Evolutionary conservation across 2,797 vertebrate genomes (phyloP).

Genomic region (Halcyon chelicuti): DNA sequence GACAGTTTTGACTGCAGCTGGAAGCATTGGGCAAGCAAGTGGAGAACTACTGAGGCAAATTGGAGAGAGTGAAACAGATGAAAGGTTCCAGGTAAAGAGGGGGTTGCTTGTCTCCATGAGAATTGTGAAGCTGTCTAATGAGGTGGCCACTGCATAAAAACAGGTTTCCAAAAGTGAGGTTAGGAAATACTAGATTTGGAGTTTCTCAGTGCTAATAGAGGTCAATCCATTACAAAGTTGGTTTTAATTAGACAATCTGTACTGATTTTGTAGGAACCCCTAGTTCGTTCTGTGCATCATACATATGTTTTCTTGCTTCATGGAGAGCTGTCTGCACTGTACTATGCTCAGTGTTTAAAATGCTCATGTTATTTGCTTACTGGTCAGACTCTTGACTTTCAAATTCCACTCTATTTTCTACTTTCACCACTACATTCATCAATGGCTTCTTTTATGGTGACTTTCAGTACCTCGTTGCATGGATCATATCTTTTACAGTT

Average conservation of each 20-base stretch:
- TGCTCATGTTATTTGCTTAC: neutral
- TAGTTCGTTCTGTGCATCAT: neutral
- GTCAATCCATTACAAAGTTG: neutral
- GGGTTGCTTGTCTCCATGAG: neutral
- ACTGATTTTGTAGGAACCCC: neutral
- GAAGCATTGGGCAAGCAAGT: slow-evolving; percentile 97
- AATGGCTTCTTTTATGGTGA: neutral
- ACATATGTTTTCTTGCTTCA: neutral
- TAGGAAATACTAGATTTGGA: neutral
- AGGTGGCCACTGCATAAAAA: neutral
- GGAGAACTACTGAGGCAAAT: slow-evolving; percentile 96
- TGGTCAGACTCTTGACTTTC: neutral
- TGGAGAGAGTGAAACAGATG: slow-evolving; percentile 96
- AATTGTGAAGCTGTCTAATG: neutral
- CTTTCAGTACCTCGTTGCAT: neutral
- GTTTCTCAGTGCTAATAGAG: neutral
- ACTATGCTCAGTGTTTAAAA: neutral
- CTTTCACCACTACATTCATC: neutral
- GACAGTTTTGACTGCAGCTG: slow-evolving; percentile 96
- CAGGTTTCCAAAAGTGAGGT: neutral
- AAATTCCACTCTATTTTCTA: neutral
- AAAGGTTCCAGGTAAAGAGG: slow-evolving; percentile 94
- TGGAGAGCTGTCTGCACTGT: neutral
- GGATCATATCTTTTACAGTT: neutral
- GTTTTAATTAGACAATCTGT: neutral